phyloP scores from a whole-genome alignment of 2,113 vertebrate species.

The Oostethus manadensis region DNA sequence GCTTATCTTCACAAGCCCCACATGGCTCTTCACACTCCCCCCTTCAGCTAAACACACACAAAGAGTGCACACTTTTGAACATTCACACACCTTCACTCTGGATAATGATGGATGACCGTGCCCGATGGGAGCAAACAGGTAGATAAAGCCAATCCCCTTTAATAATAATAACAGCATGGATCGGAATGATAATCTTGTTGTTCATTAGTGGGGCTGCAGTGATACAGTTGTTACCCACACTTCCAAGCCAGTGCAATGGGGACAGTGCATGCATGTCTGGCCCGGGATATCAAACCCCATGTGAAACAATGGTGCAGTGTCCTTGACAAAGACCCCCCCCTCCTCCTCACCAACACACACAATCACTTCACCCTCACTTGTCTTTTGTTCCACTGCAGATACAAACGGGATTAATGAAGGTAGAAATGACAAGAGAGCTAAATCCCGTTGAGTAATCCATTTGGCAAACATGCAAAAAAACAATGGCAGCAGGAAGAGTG shows the following conservation, averaged over 20 bases:
- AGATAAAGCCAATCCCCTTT: slow-evolving; percentile 72
- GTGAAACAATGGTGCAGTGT: slow-evolving; percentile 59
- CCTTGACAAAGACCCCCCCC: slow-evolving; percentile 48
- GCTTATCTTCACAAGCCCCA: slow-evolving; percentile 74
- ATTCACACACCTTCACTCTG: slow-evolving; percentile 50
- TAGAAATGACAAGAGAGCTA: slow-evolving; percentile 66
- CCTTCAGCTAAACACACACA: slow-evolving; percentile 1
- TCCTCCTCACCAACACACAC: not conserved
- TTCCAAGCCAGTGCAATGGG: slow-evolving; percentile 27
- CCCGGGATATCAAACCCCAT: slow-evolving; percentile 38
- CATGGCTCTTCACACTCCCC: slow-evolving; percentile 44
- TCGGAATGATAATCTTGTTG: slow-evolving; percentile 68
- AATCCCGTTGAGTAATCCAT: slow-evolving; percentile 69
- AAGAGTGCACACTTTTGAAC: slow-evolving; percentile 19
- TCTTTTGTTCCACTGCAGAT: slow-evolving; percentile 66
- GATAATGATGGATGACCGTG: slow-evolving; percentile 71
- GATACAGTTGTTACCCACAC: slow-evolving; percentile 43
- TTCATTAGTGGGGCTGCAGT: slow-evolving; percentile 62
- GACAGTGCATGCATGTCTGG: slow-evolving; percentile 23
- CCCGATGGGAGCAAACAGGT: slow-evolving; percentile 68
- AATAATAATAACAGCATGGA: slow-evolving; percentile 64
- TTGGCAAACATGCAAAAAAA: slow-evolving; percentile 65
- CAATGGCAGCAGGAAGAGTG: slow-evolving; percentile 48
- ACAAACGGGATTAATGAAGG: slow-evolving; percentile 72
- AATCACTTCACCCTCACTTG: slow-evolving; percentile 1